Evolutionary conservation across 2,888 invertebrate species (phyloP).

Genomic region (Pseudococcus longispinus): DNA sequence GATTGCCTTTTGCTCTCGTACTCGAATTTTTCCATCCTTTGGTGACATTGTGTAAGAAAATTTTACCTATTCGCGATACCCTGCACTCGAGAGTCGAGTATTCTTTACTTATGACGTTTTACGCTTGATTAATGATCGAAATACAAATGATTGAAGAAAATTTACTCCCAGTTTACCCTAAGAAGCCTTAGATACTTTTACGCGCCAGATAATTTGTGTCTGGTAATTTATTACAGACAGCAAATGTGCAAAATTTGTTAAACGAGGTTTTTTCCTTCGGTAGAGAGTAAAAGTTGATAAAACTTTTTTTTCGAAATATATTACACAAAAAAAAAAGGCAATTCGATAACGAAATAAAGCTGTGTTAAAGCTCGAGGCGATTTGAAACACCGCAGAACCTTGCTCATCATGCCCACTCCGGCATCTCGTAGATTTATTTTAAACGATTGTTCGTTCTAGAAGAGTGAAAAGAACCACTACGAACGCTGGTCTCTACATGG

Average conservation of each 20-base stretch:
- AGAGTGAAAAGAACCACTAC: background rate
- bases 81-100: background rate
- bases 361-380: background rate
- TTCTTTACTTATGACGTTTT: conserved; percentile 18
- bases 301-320: background rate
- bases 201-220: background rate
- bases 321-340: background rate
- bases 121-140: conserved; percentile 40
- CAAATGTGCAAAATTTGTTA: background rate
- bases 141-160: conserved; percentile 29
- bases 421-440: background rate
- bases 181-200: background rate
- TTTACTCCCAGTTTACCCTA: background rate
- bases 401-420: too few relatives aligned
- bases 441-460: background rate
- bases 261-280: background rate
- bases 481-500: background rate
- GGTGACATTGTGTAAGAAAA: conserved; percentile 39
- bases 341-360: background rate
- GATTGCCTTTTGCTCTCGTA: background rate
- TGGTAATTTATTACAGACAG: background rate
- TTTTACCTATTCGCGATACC: background rate
- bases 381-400: background rate
- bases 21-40: background rate
- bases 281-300: background rate